Percentiles rank a stretch among this genome's conserved stretches.
Evolutionary conservation across 2,888 invertebrate species (phyloP).

Genomic region (Phymatocera aterrima): DNA sequence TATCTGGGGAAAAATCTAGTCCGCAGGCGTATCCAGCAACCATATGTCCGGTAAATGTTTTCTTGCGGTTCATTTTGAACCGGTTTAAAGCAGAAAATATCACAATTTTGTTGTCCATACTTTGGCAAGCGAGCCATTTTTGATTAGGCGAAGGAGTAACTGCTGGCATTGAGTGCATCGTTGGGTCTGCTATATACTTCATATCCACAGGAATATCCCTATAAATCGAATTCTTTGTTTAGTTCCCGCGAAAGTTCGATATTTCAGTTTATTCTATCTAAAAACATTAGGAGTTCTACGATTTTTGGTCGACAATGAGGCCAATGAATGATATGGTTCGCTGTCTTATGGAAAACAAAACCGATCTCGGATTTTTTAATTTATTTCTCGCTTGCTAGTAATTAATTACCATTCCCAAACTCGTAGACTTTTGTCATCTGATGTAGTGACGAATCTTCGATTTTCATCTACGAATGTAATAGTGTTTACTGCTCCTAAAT

Average conservation of each 20-base stretch:
- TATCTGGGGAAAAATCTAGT: conserved; percentile 98
- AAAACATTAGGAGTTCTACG: background rate
- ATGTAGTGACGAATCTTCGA: conserved; percentile 97
- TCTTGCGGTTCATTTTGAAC: conserved; percentile 98
- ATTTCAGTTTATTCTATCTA: background rate
- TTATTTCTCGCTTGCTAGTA: background rate
- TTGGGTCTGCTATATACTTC: conserved; percentile 99
- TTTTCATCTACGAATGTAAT: conserved; percentile 99
- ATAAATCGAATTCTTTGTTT: conserved; percentile 41
- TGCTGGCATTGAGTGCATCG: conserved; percentile 99
- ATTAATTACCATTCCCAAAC: conserved; percentile 95
- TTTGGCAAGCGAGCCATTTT: conserved; percentile 99
- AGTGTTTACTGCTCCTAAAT: conserved; percentile 98
- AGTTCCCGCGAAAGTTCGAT: background rate
- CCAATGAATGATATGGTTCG: background rate
- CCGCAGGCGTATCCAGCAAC: conserved; percentile 99
- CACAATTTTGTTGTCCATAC: conserved; percentile 99
- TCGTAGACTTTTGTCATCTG: conserved; percentile 98
- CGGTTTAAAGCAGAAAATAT: conserved; percentile 98
- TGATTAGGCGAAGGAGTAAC: conserved; percentile 97
- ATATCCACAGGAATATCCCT: conserved; percentile 97
- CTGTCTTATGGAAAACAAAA: background rate
- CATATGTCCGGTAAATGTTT: conserved; percentile 99
- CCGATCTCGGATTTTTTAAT: no score
- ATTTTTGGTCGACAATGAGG: background rate